These are phyloP conservation scores for Pterophyllum scalare DNA, from an alignment of 2,113 vertebrate genomes.

Conservation along the genomic window DNA sequence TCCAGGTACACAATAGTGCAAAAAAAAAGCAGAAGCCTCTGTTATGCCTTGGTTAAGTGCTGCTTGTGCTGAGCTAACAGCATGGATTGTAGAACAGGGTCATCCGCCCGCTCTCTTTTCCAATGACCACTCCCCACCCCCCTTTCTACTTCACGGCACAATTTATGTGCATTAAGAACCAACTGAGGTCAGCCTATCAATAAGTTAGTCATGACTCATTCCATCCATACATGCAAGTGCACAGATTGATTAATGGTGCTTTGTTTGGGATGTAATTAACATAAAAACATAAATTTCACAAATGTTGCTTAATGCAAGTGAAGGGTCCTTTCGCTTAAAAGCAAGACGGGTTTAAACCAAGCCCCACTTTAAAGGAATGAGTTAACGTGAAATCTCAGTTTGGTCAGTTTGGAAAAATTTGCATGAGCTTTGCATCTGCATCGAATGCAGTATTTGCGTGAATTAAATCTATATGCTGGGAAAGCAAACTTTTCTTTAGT, in stretches of 20 bases:
- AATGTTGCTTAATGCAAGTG: not conserved
- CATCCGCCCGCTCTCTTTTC: not conserved
- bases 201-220: not conserved
- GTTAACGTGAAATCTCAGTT: not conserved
- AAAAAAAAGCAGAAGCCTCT: conserved; percentile 1
- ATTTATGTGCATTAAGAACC: not conserved
- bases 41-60: conserved; percentile 8
- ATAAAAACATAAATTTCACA: not conserved
- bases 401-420: not conserved
- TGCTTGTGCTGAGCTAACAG: not conserved
- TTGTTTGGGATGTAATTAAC: conserved; percentile 6
- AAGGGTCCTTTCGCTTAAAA: not conserved
- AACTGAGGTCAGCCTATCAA: conserved; percentile 1
- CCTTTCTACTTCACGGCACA: not conserved
- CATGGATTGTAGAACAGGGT: not conserved
- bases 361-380: not conserved
- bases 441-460: not conserved
- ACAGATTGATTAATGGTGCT: conserved; percentile 4
- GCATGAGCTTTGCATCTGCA: not conserved
- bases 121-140: not conserved
- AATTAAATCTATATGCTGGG: not conserved
- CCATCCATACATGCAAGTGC: not conserved
- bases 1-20: not conserved
- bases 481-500: conserved; percentile 3
- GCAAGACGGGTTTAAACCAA: not conserved